Evolutionary conservation across 1,140 invertebrate genomes (phyloP).

Genomic region (Platyscapa corneri): DNA sequence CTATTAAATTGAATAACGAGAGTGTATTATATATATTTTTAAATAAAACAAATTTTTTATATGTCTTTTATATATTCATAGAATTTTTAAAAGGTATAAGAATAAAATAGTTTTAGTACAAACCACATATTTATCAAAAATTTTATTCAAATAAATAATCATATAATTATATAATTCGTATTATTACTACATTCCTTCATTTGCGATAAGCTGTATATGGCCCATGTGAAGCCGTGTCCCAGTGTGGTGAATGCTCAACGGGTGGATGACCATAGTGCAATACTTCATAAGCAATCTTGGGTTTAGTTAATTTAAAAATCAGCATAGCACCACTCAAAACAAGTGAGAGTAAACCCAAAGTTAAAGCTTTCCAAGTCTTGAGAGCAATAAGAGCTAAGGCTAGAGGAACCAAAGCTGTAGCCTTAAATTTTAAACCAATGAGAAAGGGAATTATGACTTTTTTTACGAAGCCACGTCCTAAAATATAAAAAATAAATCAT

Average conservation of each 20-base stretch:
- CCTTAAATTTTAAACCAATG: constrained; percentile 88
- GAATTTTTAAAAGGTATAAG: no score
- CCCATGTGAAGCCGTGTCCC: constrained; percentile 79
- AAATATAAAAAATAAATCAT: constrained; percentile 50
- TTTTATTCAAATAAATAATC: constrained; percentile 39
- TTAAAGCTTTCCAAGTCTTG: constrained; percentile 91
- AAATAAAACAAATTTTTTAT: no score
- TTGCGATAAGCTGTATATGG: constrained; percentile 76
- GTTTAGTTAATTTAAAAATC: constrained; percentile 89
- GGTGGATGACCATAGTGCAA: constrained; percentile 88
- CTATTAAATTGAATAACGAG: no score
- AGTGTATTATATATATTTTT: no score
- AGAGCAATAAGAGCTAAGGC: constrained; percentile 87
- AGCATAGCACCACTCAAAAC: constrained; percentile 87
- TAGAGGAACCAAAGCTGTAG: constrained; percentile 85
- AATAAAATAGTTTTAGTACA: background rate
- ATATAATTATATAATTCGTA: constrained; percentile 23
- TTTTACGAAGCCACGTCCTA: constrained; percentile 86
- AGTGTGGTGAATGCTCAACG: constrained; percentile 80
- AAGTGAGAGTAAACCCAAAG: constrained; percentile 87
- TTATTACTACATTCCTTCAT: constrained; percentile 50
- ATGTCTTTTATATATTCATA: no score
- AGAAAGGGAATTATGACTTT: constrained; percentile 89
- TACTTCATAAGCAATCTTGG: constrained; percentile 87
- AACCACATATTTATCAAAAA: background rate